Conservation (phyloP, 2,888 invertebrate species). For the Orthosia gracilis region DNA sequence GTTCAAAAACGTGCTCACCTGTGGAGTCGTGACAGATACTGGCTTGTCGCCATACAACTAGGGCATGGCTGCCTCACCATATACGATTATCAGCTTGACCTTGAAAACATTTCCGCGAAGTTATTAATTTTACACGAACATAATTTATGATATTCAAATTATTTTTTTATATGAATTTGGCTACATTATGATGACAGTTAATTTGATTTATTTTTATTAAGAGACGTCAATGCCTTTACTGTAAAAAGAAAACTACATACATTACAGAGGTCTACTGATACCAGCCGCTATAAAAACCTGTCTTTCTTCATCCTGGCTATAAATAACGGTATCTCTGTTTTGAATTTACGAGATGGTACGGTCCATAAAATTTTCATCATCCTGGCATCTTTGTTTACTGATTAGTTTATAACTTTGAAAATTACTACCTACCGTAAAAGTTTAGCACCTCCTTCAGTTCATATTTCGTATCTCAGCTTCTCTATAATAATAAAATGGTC, state of each 20-base stretch:
- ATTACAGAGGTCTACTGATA: too few relatives aligned
- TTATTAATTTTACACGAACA: conserved; percentile 13
- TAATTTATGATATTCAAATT: not conserved
- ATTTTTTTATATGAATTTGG: too few relatives aligned
- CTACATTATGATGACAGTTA: not conserved
- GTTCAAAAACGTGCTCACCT: conserved; percentile 33
- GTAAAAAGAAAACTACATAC: too few relatives aligned
- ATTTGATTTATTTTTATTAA: not conserved
- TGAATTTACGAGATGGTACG: too few relatives aligned
- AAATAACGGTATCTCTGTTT: too few relatives aligned
- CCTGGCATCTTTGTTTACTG: too few relatives aligned
- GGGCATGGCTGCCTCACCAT: conserved; percentile 3
- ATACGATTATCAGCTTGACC: conserved; percentile 36
- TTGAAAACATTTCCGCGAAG: conserved; percentile 15
- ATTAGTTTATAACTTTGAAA: too few relatives aligned
- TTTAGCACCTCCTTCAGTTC: not conserved
- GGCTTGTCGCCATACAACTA: conserved; percentile 30
- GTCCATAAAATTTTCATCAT: too few relatives aligned
- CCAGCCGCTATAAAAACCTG: too few relatives aligned
- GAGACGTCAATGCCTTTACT: too few relatives aligned
- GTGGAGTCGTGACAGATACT: conserved; percentile 27
- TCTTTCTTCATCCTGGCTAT: too few relatives aligned
- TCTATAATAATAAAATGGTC: not conserved
- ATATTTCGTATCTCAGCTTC: not conserved
- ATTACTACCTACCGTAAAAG: not conserved